phyloP scores from a whole-genome alignment of 2,797 vertebrate genomes.

The Kryptolebias ocellatus region DNA sequence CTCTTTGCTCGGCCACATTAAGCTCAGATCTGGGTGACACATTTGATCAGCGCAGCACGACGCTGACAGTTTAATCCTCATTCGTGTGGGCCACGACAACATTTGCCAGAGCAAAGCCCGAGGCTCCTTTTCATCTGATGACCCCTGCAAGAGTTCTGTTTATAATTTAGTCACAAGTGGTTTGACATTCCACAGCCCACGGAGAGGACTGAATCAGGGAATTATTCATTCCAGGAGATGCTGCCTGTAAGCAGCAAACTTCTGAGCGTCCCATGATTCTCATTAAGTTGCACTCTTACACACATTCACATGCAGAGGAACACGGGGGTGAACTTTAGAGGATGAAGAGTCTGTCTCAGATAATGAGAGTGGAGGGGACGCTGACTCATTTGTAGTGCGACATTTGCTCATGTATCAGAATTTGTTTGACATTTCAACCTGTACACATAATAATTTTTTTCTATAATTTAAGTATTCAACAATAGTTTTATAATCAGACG shows the following conservation, averaged over 20 bases:
- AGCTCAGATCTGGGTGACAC: slow-evolving; percentile 30
- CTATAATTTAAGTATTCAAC: not conserved
- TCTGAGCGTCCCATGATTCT: slow-evolving; percentile 76
- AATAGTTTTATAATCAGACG: too few relatives aligned
- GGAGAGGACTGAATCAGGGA: slow-evolving; percentile 57
- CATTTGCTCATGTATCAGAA: not conserved
- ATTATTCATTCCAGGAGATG: slow-evolving; percentile 58
- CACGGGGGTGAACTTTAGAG: slow-evolving; percentile 18
- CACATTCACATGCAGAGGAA: slow-evolving; percentile 21
- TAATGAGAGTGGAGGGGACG: not conserved
- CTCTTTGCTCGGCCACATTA: slow-evolving; percentile 24
- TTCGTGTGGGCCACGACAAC: slow-evolving; percentile 35
- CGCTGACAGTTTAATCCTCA: slow-evolving; percentile 35
- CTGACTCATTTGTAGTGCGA: not conserved
- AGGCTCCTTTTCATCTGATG: slow-evolving; percentile 44
- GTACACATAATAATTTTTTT: not conserved
- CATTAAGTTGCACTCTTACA: slow-evolving; percentile 48
- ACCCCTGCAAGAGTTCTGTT: slow-evolving; percentile 43
- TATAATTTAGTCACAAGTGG: slow-evolving; percentile 65
- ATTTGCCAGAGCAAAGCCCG: slow-evolving; percentile 42
- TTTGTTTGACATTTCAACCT: not conserved
- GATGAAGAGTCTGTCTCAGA: slow-evolving; percentile 10
- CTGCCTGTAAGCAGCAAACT: slow-evolving; percentile 51
- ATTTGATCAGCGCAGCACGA: slow-evolving; percentile 24
- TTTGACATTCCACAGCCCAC: slow-evolving; percentile 66